phyloP scores from a whole-genome alignment of 2,797 vertebrate genomes.

The Pagetopsis macropterus region DNA sequence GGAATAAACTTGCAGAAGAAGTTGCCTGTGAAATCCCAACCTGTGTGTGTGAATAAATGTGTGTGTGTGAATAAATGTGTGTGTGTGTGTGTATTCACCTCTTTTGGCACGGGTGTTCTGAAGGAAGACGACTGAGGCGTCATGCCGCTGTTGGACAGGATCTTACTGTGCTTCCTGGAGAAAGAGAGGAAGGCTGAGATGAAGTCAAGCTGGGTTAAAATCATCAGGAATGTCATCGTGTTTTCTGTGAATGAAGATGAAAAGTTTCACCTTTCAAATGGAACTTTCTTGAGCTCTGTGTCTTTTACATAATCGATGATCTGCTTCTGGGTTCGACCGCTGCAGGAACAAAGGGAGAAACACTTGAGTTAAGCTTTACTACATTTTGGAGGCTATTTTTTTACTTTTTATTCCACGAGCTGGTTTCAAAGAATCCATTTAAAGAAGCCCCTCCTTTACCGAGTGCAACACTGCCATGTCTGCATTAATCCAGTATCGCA shows the following conservation, averaged over 20 bases:
- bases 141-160: constrained; percentile 87
- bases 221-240: constrained; percentile 16
- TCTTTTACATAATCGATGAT: constrained; percentile 97
- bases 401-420: too few relatives aligned
- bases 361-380: too few relatives aligned
- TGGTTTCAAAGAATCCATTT: too few relatives aligned
- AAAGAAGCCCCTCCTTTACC: too few relatives aligned
- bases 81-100: constrained; percentile 82
- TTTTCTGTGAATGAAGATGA: not conserved
- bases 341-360: constrained; percentile 55
- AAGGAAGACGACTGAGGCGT: constrained; percentile 84
- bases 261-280: constrained; percentile 92
- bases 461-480: not conserved
- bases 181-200: constrained; percentile 1
- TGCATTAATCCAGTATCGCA: too few relatives aligned
- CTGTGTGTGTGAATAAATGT: not conserved
- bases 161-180: constrained; percentile 96
- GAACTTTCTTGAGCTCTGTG: constrained; percentile 94
- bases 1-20: too few relatives aligned
- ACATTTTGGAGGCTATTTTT: too few relatives aligned
- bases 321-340: constrained; percentile 98
- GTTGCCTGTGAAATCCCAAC: too few relatives aligned
- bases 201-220: constrained; percentile 25
- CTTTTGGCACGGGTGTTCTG: constrained; percentile 91
- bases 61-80: not conserved